These are phyloP conservation scores for Phocoena sinus DNA, from an alignment of 2,113 vertebrate species.

Conservation along the genomic window DNA sequence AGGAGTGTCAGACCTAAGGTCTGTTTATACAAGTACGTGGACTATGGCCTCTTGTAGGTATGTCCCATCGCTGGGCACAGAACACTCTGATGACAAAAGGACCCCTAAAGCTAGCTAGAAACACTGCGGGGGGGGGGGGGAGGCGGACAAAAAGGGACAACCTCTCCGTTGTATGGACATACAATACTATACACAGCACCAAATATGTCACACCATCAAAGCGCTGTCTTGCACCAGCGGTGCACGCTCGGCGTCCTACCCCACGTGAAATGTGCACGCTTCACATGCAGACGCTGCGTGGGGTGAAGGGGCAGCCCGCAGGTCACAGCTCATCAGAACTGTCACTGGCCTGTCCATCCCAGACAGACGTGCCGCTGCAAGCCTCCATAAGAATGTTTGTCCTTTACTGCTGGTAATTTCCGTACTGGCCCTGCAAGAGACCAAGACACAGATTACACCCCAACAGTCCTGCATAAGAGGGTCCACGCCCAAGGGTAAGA, in stretches of 20 bases:
- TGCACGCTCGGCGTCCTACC: conserved; percentile 69
- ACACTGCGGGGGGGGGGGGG: conserved; percentile 65
- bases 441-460: not conserved
- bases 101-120: conserved; percentile 78
- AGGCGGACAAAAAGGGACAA: conserved; percentile 46
- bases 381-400: conserved; percentile 40
- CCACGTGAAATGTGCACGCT: conserved; percentile 78
- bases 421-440: conserved; percentile 91
- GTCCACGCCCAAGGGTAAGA: not conserved
- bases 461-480: fast-evolving
- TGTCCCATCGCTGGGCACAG: conserved; percentile 51
- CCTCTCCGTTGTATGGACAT: conserved; percentile 67
- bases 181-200: conserved; percentile 83
- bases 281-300: conserved; percentile 78
- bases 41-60: conserved; percentile 26
- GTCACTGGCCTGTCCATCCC: conserved; percentile 66
- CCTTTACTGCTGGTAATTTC: conserved; percentile 93
- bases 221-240: conserved; percentile 73
- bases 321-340: conserved; percentile 74
- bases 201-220: conserved; percentile 73
- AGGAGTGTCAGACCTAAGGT: not conserved
- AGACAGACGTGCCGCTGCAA: conserved; percentile 56
- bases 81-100: conserved; percentile 52
- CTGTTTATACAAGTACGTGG: not conserved
- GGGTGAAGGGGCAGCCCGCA: conserved; percentile 75